These are phyloP conservation scores for Polyommatus iphigenia DNA, from an alignment of 2,888 invertebrate genomes.

Conservation along the genomic window DNA sequence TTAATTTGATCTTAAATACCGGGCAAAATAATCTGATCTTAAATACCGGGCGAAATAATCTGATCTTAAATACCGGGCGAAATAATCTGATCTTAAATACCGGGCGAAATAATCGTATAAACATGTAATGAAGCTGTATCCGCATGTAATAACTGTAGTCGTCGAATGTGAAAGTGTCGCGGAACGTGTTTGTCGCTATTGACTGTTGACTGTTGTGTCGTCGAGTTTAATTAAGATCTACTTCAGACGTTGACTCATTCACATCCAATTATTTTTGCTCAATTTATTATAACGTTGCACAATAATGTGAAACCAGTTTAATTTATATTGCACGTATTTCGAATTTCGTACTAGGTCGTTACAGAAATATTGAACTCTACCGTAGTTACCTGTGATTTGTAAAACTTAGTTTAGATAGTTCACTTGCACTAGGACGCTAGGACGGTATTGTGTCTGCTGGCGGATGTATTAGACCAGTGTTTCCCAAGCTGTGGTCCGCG, in stretches of 20 bases:
- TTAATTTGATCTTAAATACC: background rate
- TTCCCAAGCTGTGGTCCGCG: too few relatives aligned
- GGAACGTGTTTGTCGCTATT: background rate
- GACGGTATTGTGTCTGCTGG: background rate
- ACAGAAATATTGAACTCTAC: background rate
- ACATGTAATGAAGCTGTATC: background rate
- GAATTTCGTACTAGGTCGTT: background rate
- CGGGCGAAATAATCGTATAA: background rate
- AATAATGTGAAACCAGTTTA: background rate
- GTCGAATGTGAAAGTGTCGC: constrained; percentile 18
- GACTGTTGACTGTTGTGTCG: background rate
- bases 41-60: background rate
- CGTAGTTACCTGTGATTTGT: background rate
- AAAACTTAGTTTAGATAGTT: background rate
- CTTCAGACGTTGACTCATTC: constrained; percentile 7
- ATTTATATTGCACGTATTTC: background rate
- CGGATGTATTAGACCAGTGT: too few relatives aligned
- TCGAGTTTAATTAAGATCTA: constrained; percentile 16
- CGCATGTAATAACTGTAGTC: constrained; percentile 2
- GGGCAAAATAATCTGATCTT: background rate
- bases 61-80: background rate
- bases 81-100: too few relatives aligned
- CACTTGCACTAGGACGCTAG: background rate
- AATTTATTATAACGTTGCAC: background rate
- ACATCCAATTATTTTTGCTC: constrained; percentile 15